These are phyloP conservation scores for Aeoliscus strigatus DNA, from an alignment of 2,797 vertebrate genomes.

Conservation along the genomic window DNA sequence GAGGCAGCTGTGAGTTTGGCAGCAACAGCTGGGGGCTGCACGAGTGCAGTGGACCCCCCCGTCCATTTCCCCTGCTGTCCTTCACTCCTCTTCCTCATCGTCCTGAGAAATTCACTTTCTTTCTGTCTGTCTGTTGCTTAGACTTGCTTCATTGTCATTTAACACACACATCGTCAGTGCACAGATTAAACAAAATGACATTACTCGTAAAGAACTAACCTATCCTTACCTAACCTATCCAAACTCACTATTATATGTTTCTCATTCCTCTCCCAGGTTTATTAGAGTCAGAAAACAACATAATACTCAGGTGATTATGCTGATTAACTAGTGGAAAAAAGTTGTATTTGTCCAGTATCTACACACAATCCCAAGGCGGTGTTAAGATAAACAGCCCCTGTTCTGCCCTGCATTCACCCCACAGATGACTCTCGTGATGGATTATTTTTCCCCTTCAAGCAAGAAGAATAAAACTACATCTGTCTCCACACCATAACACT, in stretches of 20 bases:
- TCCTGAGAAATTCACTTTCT: conserved; percentile 28
- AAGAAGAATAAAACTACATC: conserved; percentile 9
- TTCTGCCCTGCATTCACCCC: conserved; percentile 23
- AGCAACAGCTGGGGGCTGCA: conserved; percentile 38
- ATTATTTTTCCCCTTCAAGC: not conserved
- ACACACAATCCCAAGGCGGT: conserved; percentile 25
- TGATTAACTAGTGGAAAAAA: conserved; percentile 18
- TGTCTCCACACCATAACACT: not conserved
- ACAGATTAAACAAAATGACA: no score
- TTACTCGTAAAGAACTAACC: no score
- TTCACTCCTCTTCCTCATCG: conserved; percentile 8
- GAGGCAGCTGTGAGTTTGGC: conserved; percentile 74
- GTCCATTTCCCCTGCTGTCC: conserved; percentile 7
- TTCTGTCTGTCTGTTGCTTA: conserved; percentile 14
- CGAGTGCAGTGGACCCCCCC: conserved; percentile 28
- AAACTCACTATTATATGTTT: conserved; percentile 6
- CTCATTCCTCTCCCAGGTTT: conserved; percentile 12
- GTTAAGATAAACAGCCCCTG: conserved; percentile 27
- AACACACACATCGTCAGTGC: no score
- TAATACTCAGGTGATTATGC: conserved; percentile 12
- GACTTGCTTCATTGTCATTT: no score
- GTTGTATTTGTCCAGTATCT: conserved; percentile 32
- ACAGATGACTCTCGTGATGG: conserved; percentile 65
- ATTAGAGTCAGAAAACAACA: conserved; percentile 17
- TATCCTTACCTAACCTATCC: not conserved